These are phyloP conservation scores for Molorchus minor DNA, from an alignment of 2,888 invertebrate genomes.

Conservation along the genomic window DNA sequence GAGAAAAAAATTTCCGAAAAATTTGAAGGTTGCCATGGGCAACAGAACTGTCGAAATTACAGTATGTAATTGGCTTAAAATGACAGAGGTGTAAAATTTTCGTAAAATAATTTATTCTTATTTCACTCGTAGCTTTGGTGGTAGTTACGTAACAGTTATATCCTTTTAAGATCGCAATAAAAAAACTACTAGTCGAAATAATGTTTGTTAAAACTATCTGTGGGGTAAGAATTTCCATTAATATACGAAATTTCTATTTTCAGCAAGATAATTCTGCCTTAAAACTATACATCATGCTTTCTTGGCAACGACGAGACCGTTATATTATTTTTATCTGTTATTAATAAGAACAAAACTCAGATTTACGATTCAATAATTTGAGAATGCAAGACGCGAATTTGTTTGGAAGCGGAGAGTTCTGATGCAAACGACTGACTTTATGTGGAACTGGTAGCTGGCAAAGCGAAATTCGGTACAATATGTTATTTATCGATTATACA, in stretches of 20 bases:
- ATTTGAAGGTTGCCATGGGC: too few relatives aligned
- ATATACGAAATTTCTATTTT: background rate
- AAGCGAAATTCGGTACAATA: slow-evolving; percentile 51
- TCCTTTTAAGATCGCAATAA: too few relatives aligned
- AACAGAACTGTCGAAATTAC: too few relatives aligned
- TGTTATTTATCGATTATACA: slow-evolving; percentile 60
- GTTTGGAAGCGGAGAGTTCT: slow-evolving; percentile 10
- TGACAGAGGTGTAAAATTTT: too few relatives aligned
- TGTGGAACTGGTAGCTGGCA: slow-evolving; percentile 42
- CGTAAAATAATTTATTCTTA: too few relatives aligned
- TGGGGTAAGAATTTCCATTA: too few relatives aligned
- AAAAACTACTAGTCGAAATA: too few relatives aligned
- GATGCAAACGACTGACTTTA: slow-evolving; percentile 46
- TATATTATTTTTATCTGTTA: slow-evolving; percentile 15
- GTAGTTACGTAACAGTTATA: too few relatives aligned
- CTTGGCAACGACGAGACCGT: background rate
- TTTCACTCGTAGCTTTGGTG: too few relatives aligned
- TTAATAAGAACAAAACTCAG: slow-evolving; percentile 16
- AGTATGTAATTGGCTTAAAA: too few relatives aligned
- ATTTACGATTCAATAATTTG: slow-evolving; percentile 11
- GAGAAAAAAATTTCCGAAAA: too few relatives aligned
- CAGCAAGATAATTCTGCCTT: background rate
- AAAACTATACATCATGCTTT: background rate
- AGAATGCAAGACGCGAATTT: slow-evolving; percentile 7
- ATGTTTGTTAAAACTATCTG: too few relatives aligned